A percentile compares a stretch with the other conserved stretches of the same genome.
phyloP scores from a whole-genome alignment of 2,113 vertebrate species.

The Sinocyclocheilus grahami region DNA sequence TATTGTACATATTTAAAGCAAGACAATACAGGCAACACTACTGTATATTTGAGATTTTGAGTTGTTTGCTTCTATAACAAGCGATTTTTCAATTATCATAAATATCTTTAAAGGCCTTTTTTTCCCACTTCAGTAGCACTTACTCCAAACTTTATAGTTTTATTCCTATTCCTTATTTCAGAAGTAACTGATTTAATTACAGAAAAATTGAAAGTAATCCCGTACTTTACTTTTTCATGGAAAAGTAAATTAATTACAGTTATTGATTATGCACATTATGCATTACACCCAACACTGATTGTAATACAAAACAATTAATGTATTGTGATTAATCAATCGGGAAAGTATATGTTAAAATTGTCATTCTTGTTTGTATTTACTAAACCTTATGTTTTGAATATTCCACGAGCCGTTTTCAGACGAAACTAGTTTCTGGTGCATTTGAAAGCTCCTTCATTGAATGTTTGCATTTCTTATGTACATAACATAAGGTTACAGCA shows the following conservation, averaged over 20 bases:
- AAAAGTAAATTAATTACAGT: not conserved
- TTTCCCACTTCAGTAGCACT: not conserved
- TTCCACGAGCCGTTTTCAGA: not conserved
- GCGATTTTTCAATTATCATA: not conserved
- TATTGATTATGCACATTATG: not conserved
- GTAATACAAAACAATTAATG: not conserved
- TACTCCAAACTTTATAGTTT: not conserved
- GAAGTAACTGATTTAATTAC: no score
- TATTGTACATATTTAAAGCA: no score
- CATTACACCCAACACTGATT: not conserved
- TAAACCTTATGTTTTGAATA: not conserved
- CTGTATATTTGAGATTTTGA: not conserved
- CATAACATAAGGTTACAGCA: not conserved
- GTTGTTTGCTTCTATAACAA: not conserved
- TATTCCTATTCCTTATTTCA: no score
- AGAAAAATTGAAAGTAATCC: no score
- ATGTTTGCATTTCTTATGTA: not conserved
- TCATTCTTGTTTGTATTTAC: not conserved
- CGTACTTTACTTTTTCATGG: no score
- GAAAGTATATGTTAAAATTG: not conserved
- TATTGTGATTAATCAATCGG: not conserved
- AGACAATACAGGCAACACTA: no score
- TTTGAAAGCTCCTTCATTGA: not conserved
- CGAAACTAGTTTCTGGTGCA: not conserved
- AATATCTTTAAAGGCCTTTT: not conserved